Evolutionary conservation across 2,113 vertebrate genomes (phyloP).

Genomic region (Rana temporaria): DNA sequence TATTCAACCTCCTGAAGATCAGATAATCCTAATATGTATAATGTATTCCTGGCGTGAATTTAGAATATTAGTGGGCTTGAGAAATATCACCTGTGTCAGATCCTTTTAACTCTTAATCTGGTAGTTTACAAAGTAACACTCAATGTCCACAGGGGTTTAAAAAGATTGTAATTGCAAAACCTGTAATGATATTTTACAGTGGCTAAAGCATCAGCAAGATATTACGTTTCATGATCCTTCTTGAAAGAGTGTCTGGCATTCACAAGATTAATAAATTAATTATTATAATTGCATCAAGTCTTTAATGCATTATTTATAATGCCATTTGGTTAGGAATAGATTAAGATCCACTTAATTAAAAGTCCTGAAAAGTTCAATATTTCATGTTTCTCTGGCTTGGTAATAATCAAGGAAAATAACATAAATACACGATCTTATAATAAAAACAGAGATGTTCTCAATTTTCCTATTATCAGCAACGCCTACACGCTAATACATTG

Average conservation of each 20-base stretch:
- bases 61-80: not conserved
- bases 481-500: no score
- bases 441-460: no score
- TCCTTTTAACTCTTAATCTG: not conserved
- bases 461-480: no score
- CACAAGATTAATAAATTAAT: slow-evolving; percentile 22
- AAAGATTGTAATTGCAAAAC: not conserved
- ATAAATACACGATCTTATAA: no score
- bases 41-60: not conserved
- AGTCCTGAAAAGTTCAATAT: not conserved
- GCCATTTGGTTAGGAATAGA: not conserved
- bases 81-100: not conserved
- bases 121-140: slow-evolving; percentile 14
- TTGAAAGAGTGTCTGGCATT: slow-evolving; percentile 3
- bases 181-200: slow-evolving; percentile 8
- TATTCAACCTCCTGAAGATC: not conserved
- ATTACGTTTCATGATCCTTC: slow-evolving; percentile 9
- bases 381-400: not conserved
- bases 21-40: not conserved
- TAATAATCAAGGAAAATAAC: not conserved
- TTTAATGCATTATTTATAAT: slow-evolving; percentile 21
- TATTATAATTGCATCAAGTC: not conserved
- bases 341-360: not conserved
- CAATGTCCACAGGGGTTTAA: slow-evolving; percentile 17
- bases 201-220: not conserved